Evolutionary conservation across 92 coral and sea anemone genomes (phyloP).

Genomic region (Palythoa grandiflora): DNA sequence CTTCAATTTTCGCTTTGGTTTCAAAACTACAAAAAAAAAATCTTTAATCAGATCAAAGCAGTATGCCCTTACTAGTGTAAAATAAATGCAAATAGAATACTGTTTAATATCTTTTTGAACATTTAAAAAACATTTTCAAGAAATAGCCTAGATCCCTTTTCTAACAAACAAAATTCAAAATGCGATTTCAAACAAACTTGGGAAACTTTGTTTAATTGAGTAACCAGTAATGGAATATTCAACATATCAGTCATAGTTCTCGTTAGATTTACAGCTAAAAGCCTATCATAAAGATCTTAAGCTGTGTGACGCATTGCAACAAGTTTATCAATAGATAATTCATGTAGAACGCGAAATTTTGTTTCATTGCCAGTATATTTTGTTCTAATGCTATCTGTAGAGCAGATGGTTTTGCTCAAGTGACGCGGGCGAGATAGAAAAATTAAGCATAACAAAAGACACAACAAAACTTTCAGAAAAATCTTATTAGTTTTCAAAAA

Average conservation of each 20-base stretch:
- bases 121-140: neutral
- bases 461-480: constrained; percentile 31
- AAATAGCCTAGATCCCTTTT: neutral
- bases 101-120: neutral
- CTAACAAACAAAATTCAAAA: neutral
- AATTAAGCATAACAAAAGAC: constrained; percentile 22
- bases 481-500: constrained; percentile 16
- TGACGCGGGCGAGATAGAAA: constrained; percentile 31
- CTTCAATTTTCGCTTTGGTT: neutral
- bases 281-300: no score
- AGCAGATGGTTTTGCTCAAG: constrained; percentile 17
- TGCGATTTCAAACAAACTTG: neutral
- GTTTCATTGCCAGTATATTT: neutral
- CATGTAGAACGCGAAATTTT: neutral
- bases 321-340: neutral
- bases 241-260: neutral
- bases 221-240: constrained; percentile 3
- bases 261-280: constrained; percentile 8
- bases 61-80: neutral
- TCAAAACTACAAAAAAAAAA: neutral
- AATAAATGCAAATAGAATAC: neutral
- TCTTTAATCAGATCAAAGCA: neutral
- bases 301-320: neutral
- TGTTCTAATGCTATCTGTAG: neutral
- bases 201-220: neutral